A percentile compares a stretch with the other conserved stretches of the same genome.
phyloP scores from a whole-genome alignment of 2,888 invertebrate genomes.

The Aquatica leii region DNA sequence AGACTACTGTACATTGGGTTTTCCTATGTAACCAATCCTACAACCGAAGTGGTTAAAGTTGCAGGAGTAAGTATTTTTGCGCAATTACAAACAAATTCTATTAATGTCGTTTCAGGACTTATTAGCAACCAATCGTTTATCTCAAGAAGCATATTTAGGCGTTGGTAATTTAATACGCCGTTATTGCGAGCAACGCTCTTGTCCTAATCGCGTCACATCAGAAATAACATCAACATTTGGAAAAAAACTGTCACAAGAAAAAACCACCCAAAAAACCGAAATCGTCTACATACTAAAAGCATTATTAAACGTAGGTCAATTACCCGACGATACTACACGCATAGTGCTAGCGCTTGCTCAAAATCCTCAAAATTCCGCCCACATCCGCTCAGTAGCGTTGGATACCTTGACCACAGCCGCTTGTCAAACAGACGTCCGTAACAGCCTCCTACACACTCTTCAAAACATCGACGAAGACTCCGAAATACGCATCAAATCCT shows the following conservation, averaged over 20 bases:
- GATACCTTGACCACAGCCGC: too few species aligned
- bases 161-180: constrained; percentile 76
- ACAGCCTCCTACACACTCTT: constrained; percentile 61
- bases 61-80: not conserved
- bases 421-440: too few species aligned
- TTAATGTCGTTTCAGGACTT: not conserved
- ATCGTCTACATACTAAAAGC: constrained; percentile 80
- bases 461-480: constrained; percentile 80
- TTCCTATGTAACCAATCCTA: constrained; percentile 52
- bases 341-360: not conserved
- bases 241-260: constrained; percentile 73
- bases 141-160: constrained; percentile 75
- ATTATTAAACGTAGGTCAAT: constrained; percentile 76
- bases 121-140: constrained; percentile 63
- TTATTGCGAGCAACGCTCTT: constrained; percentile 74
- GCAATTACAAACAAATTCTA: too few species aligned
- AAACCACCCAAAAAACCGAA: constrained; percentile 72
- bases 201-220: constrained; percentile 69
- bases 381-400: not conserved
- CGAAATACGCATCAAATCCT: constrained; percentile 88
- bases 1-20: constrained; percentile 73
- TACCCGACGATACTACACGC: constrained; percentile 48
- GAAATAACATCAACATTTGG: constrained; percentile 70
- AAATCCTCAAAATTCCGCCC: not conserved
- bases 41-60: not conserved